Evolutionary conservation across 2,113 vertebrate genomes (phyloP).

Genomic region (Hippolais icterina): DNA sequence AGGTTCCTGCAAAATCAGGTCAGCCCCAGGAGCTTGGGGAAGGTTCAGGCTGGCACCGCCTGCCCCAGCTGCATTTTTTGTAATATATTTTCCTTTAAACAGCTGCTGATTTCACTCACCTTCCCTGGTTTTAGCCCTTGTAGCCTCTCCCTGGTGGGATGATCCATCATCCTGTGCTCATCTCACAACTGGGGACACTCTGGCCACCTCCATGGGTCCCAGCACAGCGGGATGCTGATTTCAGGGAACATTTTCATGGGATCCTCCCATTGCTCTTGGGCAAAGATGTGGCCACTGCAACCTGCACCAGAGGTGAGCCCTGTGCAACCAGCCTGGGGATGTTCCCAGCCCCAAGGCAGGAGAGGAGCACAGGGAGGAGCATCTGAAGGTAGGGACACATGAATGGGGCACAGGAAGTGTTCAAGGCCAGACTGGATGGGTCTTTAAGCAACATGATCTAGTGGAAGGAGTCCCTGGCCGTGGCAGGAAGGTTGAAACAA

Average conservation of each 20-base stretch:
- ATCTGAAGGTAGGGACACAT: not conserved
- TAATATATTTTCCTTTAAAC: not conserved
- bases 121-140: not conserved
- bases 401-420: not conserved
- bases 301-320: accelerated
- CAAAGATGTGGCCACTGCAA: not conserved
- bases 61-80: not conserved
- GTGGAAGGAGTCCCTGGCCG: not conserved
- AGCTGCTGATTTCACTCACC: not conserved
- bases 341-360: accelerated
- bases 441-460: not conserved
- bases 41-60: not conserved
- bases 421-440: not conserved
- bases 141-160: not conserved
- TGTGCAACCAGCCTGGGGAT: not conserved
- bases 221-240: accelerated
- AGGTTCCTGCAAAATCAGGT: slow-evolving; percentile 41
- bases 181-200: accelerated
- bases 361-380: not conserved
- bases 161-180: not conserved
- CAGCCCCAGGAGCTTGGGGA: not conserved
- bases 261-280: not conserved
- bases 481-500: not conserved
- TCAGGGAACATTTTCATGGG: not conserved
- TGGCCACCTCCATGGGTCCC: not conserved